These are phyloP conservation scores for Rhyacophila evoluta DNA, from an alignment of 2,888 invertebrate genomes.

Conservation along the genomic window DNA sequence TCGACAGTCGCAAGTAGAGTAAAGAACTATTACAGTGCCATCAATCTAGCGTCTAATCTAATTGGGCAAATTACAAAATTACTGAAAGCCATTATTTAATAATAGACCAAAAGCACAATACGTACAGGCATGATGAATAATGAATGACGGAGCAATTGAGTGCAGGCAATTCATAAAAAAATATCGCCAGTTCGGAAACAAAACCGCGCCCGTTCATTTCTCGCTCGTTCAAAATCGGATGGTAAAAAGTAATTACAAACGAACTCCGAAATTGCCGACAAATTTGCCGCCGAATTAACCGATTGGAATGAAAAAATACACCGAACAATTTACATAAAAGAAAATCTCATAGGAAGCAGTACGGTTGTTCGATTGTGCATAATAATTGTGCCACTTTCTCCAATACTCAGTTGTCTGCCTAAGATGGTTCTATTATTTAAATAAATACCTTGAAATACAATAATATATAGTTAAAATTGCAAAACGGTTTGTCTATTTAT, in stretches of 20 bases:
- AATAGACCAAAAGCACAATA: not conserved
- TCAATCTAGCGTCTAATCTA: not conserved
- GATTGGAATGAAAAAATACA: not conserved
- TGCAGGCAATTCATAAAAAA: not conserved
- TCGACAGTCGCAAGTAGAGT: not conserved
- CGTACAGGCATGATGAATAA: not conserved
- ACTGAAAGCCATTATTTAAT: not conserved
- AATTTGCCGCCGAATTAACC: not conserved
- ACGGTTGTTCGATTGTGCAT: not conserved
- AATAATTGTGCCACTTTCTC: conserved; percentile 17
- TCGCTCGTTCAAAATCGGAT: not conserved
- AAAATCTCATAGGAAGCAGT: not conserved
- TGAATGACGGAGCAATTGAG: not conserved
- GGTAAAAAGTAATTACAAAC: not conserved
- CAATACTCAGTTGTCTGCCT: not conserved
- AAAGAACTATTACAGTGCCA: not conserved
- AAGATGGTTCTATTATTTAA: no score
- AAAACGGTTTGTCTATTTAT: no score
- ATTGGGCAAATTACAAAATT: not conserved
- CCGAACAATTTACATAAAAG: conserved; percentile 9
- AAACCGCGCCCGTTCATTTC: not conserved
- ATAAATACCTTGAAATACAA: no score
- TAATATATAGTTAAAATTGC: no score
- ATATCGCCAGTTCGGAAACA: not conserved
- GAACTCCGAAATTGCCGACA: not conserved